These are phyloP conservation scores for Hephaestus fuliginosus DNA, from an alignment of 2,797 vertebrate genomes.

Conservation along the genomic window DNA sequence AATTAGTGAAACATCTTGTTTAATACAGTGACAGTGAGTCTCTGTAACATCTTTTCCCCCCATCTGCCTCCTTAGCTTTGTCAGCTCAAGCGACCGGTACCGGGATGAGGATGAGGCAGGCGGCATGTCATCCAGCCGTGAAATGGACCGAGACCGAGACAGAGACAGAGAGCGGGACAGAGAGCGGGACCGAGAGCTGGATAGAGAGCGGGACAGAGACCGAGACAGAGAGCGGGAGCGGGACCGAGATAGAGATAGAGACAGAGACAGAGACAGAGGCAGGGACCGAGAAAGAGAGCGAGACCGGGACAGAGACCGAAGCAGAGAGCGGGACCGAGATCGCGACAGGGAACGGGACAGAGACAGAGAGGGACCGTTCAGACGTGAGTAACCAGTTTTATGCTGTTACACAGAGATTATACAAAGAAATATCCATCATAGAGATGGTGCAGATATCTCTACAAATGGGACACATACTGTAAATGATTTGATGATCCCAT, in stretches of 20 bases:
- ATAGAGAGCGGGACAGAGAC: slow-evolving; percentile 32
- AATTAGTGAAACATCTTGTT: background rate
- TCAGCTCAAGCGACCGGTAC: slow-evolving; percentile 88
- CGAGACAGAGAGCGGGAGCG: slow-evolving; percentile 25
- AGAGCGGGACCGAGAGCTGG: slow-evolving; percentile 17
- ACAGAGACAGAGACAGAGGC: slow-evolving; percentile 57
- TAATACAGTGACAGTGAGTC: background rate
- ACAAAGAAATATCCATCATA: background rate
- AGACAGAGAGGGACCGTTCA: slow-evolving; percentile 79
- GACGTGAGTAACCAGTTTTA: slow-evolving; percentile 76
- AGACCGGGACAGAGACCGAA: slow-evolving; percentile 37
- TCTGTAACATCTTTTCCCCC: slow-evolving; percentile 22
- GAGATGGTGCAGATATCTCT: background rate
- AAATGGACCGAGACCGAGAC: slow-evolving; percentile 78
- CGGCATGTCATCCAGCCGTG: slow-evolving; percentile 57
- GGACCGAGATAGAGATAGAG: slow-evolving; percentile 74
- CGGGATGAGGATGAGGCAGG: slow-evolving; percentile 84
- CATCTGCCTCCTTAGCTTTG: slow-evolving; percentile 84
- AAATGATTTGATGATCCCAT: background rate
- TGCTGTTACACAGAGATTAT: background rate
- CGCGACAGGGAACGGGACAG: slow-evolving; percentile 42
- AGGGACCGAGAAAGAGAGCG: slow-evolving; percentile 63
- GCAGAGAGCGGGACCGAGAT: slow-evolving; percentile 47
- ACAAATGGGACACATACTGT: background rate
- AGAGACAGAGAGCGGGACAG: slow-evolving; percentile 39